Evolutionary conservation across 2,888 invertebrate species (phyloP), one percentile per base, ranked within the genome.

Genomic region (Parnassius apollo): DNA sequence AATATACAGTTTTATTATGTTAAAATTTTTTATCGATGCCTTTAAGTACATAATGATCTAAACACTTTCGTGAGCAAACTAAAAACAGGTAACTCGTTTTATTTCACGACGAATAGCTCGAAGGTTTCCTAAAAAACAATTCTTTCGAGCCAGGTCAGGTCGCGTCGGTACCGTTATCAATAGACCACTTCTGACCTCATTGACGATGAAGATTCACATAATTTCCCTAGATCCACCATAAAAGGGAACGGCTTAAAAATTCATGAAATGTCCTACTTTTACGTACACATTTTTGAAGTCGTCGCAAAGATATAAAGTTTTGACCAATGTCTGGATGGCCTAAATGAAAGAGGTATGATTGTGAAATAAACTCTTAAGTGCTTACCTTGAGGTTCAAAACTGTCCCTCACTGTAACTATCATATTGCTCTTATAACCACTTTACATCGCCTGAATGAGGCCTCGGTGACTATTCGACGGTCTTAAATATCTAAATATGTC

Each of bases 131-230:
- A 56, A 61, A 56, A 77, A 82, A 78, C 77, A 78, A 73, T 78
- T 73, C 68, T 76, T 77, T 61, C 10, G 56, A 71, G 70, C 68
- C 70, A 72, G 69, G 67, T 74, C 72, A 53, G 53, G 57, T 57
- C 53, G 25, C 54, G 62, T 73, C 72, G 72, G 81, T 77, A 76
- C 79, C 77, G 70, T 70, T 78, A 74, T 86, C 85, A 83, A 86
- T 83, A 81, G 82, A 72, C 75, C 71, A 65, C 78, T 76, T 85
- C 84, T 84, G 85, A 87, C 86, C 86, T 72, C 84, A 72, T 86
- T 80, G 82, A 79, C 82, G 75, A 77, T 74, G 74, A 73, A 77
- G 82, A 81, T 84, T 83, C 83, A 83, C 76, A 78, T 78, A 81
- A 81, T 82, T 81, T 75, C 82, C 72, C 69, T 68, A 75, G 78